Evolutionary conservation across 2,888 invertebrate species (phyloP).

Genomic region (Papilio elwesi): DNA sequence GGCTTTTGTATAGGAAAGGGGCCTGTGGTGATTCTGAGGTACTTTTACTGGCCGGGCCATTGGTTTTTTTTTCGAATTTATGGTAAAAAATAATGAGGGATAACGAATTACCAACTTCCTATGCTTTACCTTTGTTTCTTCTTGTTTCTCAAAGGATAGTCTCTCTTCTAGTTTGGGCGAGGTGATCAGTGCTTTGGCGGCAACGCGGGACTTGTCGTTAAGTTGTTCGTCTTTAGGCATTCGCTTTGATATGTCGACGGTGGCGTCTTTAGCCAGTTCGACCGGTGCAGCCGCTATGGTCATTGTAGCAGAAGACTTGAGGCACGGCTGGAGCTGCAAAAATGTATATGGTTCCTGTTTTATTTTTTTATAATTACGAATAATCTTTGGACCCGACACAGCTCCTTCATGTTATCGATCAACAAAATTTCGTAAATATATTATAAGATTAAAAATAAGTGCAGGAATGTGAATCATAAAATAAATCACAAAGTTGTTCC

Average conservation of each 20-base stretch:
- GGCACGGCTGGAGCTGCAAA: conserved; percentile 57
- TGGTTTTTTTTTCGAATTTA: not conserved
- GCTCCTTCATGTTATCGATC: no score
- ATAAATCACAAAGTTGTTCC: no score
- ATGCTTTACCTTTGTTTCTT: conserved; percentile 62
- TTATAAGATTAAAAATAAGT: no score
- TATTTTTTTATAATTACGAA: no score
- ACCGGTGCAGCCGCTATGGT: conserved; percentile 66
- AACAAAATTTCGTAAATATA: no score
- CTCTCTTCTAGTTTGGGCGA: conserved; percentile 65
- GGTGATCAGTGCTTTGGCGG: conserved; percentile 60
- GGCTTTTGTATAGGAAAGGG: not conserved
- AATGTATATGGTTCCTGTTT: no score
- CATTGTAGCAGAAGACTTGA: conserved; percentile 77
- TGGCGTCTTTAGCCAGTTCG: conserved; percentile 59
- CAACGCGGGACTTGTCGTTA: conserved; percentile 59
- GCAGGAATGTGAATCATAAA: no score
- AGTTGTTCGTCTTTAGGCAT: conserved; percentile 59
- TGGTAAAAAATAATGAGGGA: not conserved
- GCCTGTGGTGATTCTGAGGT: no score
- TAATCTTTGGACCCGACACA: no score
- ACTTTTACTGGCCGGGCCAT: no score
- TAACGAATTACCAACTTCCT: no score
- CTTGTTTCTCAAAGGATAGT: conserved; percentile 58
- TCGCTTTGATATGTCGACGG: conserved; percentile 61